Evolutionary conservation across 2,113 vertebrate species (phyloP), one percentile per base, ranked within the genome.

Genomic region (Spheniscus mendiculus): DNA sequence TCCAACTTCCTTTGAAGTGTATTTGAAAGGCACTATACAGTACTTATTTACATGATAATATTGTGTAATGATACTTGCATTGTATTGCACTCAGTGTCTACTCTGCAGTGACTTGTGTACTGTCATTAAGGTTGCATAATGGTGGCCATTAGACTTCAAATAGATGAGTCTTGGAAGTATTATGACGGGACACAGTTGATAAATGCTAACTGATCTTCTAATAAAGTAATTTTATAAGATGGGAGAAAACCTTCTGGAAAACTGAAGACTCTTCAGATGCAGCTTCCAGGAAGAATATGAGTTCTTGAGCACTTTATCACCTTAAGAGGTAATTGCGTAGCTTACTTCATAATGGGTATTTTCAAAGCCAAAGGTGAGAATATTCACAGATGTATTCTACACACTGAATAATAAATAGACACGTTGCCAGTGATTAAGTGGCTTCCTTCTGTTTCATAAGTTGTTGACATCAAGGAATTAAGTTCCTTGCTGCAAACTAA

Each of bases 1-100:
- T 89, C 38, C 79, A 77, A 3, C 32, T 77, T 86, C 40, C 67
- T 83, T 71, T 93, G 58, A 93, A 92, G 74, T 81, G 29, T 42
- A 47, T 59, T 87, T 96, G 85, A 92, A 96, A 93, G 85, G 27
- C 38, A 62, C 19, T 65, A 21, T 42, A 29, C 23, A 65, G 58
- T 52, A 53, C 29, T 92, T 92, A 92, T 63, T 95, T 78, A 81
- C 76, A 92, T 88, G 95, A 88, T 81, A 83, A 83, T 77, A 73
- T 52, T 53, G 14, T 63, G 21, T 38, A 78, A 45, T 30, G 19
- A 62, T 45, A 65, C 38, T 80, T 73, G 36, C n/a, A 59, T 16
- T 73, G 40, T 17, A 61, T 22, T 71, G 56, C n/a, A 29, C 32
- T 76, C 63, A 17, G 5, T 26, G 29, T 23, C 56, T 81, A 3